phyloP scores from a whole-genome alignment of 1,140 invertebrate genomes.

The Drosophila kohkoa region DNA sequence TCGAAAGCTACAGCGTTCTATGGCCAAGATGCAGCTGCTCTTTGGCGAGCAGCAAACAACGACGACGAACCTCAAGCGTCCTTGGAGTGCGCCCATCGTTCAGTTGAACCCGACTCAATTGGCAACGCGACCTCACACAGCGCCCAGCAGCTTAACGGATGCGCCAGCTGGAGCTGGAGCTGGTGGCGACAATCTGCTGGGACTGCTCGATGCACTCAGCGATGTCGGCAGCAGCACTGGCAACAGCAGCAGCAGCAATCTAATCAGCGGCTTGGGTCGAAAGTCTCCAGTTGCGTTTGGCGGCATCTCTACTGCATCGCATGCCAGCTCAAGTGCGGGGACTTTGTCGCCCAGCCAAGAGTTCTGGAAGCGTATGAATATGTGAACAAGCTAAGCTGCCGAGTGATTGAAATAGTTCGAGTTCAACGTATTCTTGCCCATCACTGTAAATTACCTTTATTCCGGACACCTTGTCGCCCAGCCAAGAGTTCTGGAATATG shows the following conservation, averaged over 20 bases:
- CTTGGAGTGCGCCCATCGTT: constrained; percentile 54
- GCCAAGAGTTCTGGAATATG: constrained; percentile 63
- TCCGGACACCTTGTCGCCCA: constrained; percentile 40
- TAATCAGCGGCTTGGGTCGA: constrained; percentile 5
- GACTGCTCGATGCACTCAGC: constrained; percentile 17
- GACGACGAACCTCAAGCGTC: constrained; percentile 13
- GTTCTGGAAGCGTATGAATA: constrained; percentile 65
- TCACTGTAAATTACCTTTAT: too few relatives aligned
- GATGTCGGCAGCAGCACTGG: constrained; percentile 24
- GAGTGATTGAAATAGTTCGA: too few relatives aligned
- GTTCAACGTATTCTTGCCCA: too few relatives aligned
- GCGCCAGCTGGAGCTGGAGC: not conserved
- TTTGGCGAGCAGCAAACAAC: constrained; percentile 34
- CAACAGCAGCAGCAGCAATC: constrained; percentile 21
- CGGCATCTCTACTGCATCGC: not conserved
- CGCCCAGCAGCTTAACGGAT: constrained; percentile 44
- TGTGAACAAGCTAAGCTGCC: constrained; percentile 48
- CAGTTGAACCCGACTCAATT: not conserved
- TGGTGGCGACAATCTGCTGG: not conserved
- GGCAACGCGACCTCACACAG: constrained; percentile 51
- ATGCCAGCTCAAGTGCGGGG: constrained; percentile 12
- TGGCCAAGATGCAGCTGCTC: constrained; percentile 72
- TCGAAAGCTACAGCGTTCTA: constrained; percentile 55
- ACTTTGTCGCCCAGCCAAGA: constrained; percentile 46
- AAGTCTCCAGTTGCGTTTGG: not conserved